These are phyloP conservation scores for Brachymystax lenok DNA, from an alignment of 2,797 vertebrate species.

Conservation along the genomic window DNA sequence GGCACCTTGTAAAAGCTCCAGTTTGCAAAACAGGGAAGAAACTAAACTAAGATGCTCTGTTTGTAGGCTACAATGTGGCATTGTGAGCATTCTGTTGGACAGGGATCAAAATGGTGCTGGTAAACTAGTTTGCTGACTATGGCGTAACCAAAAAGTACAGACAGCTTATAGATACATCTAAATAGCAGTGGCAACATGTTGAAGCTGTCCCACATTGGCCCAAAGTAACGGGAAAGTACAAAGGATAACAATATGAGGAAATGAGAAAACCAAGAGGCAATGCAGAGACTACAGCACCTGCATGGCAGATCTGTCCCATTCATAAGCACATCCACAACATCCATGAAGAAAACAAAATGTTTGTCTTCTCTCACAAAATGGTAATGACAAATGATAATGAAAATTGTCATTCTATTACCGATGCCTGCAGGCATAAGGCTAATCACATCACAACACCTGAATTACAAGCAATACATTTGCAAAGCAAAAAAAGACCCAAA, in stretches of 20 bases:
- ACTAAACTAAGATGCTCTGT: background rate
- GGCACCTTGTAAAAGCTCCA: background rate
- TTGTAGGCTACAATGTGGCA: background rate
- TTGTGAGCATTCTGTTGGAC: background rate
- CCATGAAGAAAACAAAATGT: background rate
- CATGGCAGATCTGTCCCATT: background rate
- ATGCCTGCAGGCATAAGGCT: background rate
- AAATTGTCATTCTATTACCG: background rate
- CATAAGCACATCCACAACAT: background rate
- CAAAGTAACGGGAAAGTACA: background rate
- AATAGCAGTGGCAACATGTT: background rate
- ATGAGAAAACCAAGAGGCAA: constrained; percentile 31
- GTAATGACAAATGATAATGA: constrained; percentile 5
- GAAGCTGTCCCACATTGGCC: constrained; percentile 15
- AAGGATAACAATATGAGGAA: constrained; percentile 17
- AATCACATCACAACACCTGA: background rate
- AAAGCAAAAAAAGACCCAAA: background rate
- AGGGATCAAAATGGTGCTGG: background rate
- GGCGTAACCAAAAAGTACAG: constrained; percentile 1
- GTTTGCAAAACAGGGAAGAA: background rate
- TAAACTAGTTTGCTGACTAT: background rate
- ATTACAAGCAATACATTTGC: background rate
- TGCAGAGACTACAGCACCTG: constrained; percentile 3
- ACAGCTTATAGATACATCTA: background rate
- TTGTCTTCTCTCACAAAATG: background rate